Conservation (phyloP, 1,140 invertebrate genomes). For the Halesus radiatus region DNA sequence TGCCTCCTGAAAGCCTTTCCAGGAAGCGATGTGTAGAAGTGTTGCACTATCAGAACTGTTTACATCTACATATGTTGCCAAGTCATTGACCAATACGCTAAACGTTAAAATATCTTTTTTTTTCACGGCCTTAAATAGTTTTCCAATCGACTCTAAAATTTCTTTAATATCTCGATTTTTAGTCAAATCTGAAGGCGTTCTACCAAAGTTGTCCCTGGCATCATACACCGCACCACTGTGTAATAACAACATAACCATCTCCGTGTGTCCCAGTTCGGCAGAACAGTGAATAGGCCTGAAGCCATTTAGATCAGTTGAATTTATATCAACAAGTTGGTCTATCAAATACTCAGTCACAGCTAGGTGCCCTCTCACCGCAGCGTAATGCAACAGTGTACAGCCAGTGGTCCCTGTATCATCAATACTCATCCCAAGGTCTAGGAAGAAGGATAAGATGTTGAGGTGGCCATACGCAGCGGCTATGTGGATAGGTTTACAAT, state of each 20-base stretch:
- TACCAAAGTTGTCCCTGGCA: neutral
- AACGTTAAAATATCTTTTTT: neutral
- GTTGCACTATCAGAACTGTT: neutral
- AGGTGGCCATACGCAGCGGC: neutral
- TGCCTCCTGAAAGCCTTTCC: neutral
- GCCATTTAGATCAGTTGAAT: neutral
- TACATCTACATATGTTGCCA: neutral
- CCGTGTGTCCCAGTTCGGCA: neutral
- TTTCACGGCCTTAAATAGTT: conserved; percentile 19
- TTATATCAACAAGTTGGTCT: neutral
- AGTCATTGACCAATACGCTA: neutral
- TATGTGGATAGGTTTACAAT: neutral
- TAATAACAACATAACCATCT: neutral
- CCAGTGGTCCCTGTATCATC: neutral
- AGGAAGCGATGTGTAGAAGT: neutral
- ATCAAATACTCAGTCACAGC: neutral
- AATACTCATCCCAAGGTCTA: neutral
- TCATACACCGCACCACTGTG: conserved; percentile 8
- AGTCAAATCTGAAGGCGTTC: neutral
- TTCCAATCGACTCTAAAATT: neutral
- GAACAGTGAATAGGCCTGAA: neutral
- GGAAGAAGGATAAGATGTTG: neutral
- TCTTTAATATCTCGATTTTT: neutral
- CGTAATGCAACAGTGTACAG: neutral
- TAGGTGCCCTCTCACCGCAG: neutral